These are phyloP conservation scores for Aromia moschata DNA, from an alignment of 2,888 invertebrate species.

Conservation along the genomic window DNA sequence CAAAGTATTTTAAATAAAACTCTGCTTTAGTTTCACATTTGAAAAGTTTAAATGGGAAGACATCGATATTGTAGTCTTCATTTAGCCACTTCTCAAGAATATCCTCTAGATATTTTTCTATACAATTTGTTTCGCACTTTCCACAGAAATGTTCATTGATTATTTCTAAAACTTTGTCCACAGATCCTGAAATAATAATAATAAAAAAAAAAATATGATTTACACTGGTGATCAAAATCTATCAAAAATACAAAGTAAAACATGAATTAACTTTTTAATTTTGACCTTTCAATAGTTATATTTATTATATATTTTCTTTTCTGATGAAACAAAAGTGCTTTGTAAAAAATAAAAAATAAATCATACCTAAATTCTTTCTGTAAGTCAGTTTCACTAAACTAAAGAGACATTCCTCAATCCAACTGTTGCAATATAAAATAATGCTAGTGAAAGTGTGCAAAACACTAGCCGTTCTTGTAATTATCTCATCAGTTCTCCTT, in stretches of 20 bases:
- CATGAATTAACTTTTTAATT: too few species aligned
- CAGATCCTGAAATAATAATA: conserved; percentile 33
- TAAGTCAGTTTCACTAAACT: conserved; percentile 66
- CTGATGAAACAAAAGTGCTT: too few species aligned
- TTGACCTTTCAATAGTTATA: too few species aligned
- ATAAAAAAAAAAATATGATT: neutral
- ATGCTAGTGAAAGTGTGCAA: conserved; percentile 68
- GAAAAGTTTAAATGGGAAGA: conserved; percentile 60
- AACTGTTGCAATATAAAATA: conserved; percentile 65
- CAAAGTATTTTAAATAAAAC: conserved; percentile 61
- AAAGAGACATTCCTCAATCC: conserved; percentile 67
- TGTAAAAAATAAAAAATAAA: neutral
- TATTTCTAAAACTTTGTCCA: conserved; percentile 48
- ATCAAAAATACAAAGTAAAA: too few species aligned
- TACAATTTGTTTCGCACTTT: conserved; percentile 57
- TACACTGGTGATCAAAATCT: too few species aligned
- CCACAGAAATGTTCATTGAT: conserved; percentile 47
- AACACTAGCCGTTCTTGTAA: conserved; percentile 68
- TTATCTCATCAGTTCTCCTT: conserved; percentile 68
- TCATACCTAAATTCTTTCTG: conserved; percentile 59
- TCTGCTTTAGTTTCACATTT: conserved; percentile 54
- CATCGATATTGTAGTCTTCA: conserved; percentile 47
- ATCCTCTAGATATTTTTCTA: conserved; percentile 64
- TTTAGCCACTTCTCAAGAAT: conserved; percentile 61
- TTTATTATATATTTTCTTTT: too few species aligned